Percentiles rank a stretch among this genome's conserved stretches.
These are phyloP conservation scores for Aegotheles bennettii DNA, from an alignment of 2,113 vertebrate genomes.

Conservation along the genomic window DNA sequence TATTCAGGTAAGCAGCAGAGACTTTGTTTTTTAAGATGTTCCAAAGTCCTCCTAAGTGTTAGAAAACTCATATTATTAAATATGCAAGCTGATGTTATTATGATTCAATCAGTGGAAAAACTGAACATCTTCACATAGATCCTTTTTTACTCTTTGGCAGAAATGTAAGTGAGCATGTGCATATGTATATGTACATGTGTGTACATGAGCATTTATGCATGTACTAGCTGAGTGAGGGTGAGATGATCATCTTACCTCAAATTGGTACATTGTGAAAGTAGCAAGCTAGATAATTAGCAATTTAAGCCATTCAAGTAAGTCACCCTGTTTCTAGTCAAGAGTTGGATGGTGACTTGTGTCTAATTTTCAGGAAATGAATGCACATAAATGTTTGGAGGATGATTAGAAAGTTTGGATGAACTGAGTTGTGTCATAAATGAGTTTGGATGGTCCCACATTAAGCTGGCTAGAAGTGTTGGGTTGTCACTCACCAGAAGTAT, in stretches of 20 bases:
- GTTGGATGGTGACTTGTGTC: neutral
- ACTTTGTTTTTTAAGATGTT: neutral
- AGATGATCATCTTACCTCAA: neutral
- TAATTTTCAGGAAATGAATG: neutral
- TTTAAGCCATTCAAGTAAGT: neutral
- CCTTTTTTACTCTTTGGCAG: neutral
- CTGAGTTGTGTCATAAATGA: neutral
- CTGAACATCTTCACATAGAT: neutral
- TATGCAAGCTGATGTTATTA: neutral
- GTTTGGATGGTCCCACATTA: neutral
- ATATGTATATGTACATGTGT: neutral
- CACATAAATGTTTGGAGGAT: neutral
- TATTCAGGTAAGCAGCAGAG: constrained; percentile 83
- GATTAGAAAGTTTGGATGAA: constrained; percentile 18
- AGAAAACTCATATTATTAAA: neutral
- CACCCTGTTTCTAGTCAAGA: neutral
- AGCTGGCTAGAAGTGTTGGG: neutral
- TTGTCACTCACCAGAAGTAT: neutral
- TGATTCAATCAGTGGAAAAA: neutral
- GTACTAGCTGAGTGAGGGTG: neutral
- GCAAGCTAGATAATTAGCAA: constrained; percentile 20
- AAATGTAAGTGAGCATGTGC: neutral
- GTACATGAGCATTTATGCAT: neutral
- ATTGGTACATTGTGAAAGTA: constrained; percentile 6
- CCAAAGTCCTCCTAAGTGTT: neutral